Percentiles rank a stretch among this genome's conserved stretches.
Conservation (phyloP, 37 sponge, comb jelly and placozoan species). For the Geodia barretti region DNA sequence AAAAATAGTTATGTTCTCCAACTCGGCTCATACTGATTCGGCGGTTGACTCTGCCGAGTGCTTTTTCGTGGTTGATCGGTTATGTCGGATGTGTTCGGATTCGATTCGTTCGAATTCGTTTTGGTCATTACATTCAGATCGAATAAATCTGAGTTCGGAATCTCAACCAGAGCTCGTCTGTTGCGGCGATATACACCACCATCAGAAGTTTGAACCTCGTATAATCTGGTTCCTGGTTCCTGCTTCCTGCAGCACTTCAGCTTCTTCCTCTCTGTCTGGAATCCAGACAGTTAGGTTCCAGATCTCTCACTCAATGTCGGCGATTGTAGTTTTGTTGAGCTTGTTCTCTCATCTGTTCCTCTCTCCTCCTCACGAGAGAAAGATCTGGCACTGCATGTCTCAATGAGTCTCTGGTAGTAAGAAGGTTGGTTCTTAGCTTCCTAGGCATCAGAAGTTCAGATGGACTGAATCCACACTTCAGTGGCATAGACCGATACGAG, state of each 20-base stretch:
- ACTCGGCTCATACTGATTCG: neutral
- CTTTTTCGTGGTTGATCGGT: neutral
- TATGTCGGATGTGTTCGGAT: neutral
- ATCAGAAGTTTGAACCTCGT: slow-evolving; percentile 13
- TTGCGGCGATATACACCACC: slow-evolving; percentile 36
- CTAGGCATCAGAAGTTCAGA: slow-evolving; percentile 44
- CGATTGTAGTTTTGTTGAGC: slow-evolving; percentile 14
- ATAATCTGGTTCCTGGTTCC: slow-evolving; percentile 9
- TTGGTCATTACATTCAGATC: too few species aligned
- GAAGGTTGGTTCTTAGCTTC: slow-evolving; percentile 34
- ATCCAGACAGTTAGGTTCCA: slow-evolving; percentile 25
- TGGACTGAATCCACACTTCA: slow-evolving; percentile 19
- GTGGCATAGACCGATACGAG: neutral
- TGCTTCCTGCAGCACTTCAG: neutral
- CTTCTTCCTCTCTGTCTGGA: slow-evolving; percentile 11
- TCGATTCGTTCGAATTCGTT: neutral
- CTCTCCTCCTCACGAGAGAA: neutral
- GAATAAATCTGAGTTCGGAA: slow-evolving; percentile 12
- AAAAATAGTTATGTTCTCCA: neutral
- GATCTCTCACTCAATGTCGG: slow-evolving; percentile 1
- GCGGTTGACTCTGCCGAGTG: neutral
- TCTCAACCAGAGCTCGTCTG: neutral
- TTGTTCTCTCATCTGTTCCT: slow-evolving; percentile 6
- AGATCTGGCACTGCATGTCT: slow-evolving; percentile 24
- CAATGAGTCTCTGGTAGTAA: slow-evolving; percentile 6